These are phyloP conservation scores for Drosophila quinaria DNA, from an alignment of 2,888 invertebrate species.

Conservation along the genomic window DNA sequence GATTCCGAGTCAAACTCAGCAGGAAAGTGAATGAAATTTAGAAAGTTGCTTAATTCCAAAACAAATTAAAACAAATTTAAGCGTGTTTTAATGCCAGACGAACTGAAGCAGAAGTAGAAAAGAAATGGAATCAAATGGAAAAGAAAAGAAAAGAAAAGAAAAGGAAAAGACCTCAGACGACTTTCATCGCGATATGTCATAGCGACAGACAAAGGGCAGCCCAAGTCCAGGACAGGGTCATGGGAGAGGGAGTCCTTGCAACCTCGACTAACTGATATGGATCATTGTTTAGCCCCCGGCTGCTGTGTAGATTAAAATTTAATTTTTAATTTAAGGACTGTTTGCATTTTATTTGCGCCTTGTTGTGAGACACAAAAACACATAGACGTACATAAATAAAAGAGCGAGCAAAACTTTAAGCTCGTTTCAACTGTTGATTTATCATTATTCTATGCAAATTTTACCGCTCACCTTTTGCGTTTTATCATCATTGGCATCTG, in stretches of 20 bases:
- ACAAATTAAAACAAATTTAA: conserved; percentile 11
- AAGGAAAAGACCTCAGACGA: conserved; percentile 36
- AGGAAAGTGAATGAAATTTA: neutral
- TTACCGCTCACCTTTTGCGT: conserved; percentile 53
- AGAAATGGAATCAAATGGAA: conserved; percentile 27
- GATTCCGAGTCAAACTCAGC: neutral
- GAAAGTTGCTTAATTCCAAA: neutral
- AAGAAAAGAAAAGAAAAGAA: conserved; percentile 36
- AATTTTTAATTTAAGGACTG: conserved; percentile 84
- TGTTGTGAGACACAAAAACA: conserved; percentile 30
- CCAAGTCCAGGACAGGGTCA: conserved; percentile 7
- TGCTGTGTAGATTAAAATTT: conserved; percentile 80
- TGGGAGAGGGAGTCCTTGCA: conserved; percentile 9
- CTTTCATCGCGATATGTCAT: conserved; percentile 70
- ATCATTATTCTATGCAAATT: conserved; percentile 75
- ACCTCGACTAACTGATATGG: conserved; percentile 54
- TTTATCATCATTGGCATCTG: conserved; percentile 42
- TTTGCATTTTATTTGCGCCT: conserved; percentile 78
- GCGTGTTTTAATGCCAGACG: conserved; percentile 45
- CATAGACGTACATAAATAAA: conserved; percentile 39
- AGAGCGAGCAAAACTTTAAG: conserved; percentile 18
- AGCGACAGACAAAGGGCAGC: conserved; percentile 61
- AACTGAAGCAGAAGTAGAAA: conserved; percentile 56
- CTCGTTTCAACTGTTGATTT: conserved; percentile 63
- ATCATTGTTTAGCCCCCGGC: conserved; percentile 47